Base-by-base conservation (phyloP, 2,797 vertebrate species). In the Alfaro cultratus region DNA sequence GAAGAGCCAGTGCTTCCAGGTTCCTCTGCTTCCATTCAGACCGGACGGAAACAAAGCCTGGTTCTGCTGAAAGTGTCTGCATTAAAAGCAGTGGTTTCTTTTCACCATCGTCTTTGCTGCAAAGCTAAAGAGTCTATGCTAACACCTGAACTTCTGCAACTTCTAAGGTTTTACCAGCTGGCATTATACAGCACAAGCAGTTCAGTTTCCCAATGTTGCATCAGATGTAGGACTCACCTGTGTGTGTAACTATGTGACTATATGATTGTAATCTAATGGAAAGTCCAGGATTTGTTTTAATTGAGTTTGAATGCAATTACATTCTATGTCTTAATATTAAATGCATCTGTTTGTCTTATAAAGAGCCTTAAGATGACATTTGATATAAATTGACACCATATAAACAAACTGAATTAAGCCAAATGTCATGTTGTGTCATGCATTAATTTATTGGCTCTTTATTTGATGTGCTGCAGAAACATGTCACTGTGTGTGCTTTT, bases 401-500 rank as follows among this genome's bases (percentile, higher is more conserved):
- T 26, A 41, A 68, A 68, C 9, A 68, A 41, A 68, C 36, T 68
- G 36, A 68, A 41, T 68, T 68, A 26, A 26, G 41, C 18, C 23
- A 67, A 36, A 67, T 67, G 18, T 49, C 47, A 49, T 49, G 18
- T 49, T 45, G 46, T 29, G 55, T 43, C 43, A 23, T 62, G 16
- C 23, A 76, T 29, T 29, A 16, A 70, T 73, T 73, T 55, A 57
- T 74, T 71, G 41, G 5, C 55, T 41, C 12, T 31, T 31, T 43
- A 16, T 57, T 26, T 76, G 41, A 18, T 76, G 64, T 21, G 6
- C 4, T 46, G 10, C 36, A 70, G 34, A 51, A 79, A 46, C 67
- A 47, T 43, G 31, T 29, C 36, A 29, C 41, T 76, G n/a, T 31
- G 76, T 75, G 15, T 73, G 53, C 47, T 13, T 39, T 82, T 64